Evolutionary conservation across 2,888 invertebrate species (phyloP).

Genomic region (Cataglyphis rosenhaueri): DNA sequence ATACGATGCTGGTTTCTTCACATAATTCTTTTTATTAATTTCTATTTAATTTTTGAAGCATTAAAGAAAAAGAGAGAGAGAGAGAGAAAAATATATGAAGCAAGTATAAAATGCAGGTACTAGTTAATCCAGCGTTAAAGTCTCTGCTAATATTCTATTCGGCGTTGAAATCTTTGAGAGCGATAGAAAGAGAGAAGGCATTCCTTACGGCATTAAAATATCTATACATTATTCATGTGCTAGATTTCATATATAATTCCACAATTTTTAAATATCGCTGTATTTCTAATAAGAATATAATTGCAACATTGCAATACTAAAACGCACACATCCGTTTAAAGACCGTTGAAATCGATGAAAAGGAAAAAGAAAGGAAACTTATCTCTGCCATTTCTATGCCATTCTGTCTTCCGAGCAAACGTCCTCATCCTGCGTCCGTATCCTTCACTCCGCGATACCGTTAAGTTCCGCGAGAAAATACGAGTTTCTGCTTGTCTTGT

Average conservation of each 20-base stretch:
- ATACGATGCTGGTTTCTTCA: no score
- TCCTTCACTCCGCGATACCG: constrained; percentile 22
- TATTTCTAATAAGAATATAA: background rate
- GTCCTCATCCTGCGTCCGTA: constrained; percentile 3
- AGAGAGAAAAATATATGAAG: background rate
- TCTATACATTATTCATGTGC: background rate
- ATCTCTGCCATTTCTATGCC: background rate
- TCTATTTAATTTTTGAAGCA: background rate
- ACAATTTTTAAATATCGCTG: background rate
- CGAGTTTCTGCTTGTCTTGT: constrained; percentile 28
- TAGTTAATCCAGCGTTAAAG: background rate
- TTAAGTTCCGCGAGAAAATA: constrained; percentile 39
- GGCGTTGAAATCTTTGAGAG: constrained; percentile 29
- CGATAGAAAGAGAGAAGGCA: background rate
- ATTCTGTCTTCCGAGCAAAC: background rate
- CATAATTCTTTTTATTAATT: no score
- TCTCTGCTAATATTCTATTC: background rate
- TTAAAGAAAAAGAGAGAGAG: background rate
- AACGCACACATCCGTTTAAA: background rate
- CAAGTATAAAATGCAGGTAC: no score
- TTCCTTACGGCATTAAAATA: background rate
- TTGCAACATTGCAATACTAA: background rate
- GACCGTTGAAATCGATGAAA: background rate
- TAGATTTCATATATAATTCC: background rate
- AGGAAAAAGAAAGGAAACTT: background rate